Percentiles rank a stretch among this genome's conserved stretches.
Conservation (phyloP, 2,113 vertebrate species). For the Cheirogaleus medius region DNA sequence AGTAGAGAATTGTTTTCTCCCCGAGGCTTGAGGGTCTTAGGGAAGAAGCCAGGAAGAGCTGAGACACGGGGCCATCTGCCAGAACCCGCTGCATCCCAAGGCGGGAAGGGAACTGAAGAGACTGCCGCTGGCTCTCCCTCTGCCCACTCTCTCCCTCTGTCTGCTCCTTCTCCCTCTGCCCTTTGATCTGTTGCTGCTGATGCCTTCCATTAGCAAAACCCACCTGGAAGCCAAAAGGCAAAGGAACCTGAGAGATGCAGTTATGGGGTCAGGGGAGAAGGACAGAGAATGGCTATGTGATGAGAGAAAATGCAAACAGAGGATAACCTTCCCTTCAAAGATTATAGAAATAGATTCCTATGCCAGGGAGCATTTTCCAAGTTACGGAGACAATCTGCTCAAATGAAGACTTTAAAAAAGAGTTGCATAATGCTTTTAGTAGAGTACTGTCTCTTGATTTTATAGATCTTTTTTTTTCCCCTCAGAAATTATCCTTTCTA, state of each 20-base stretch:
- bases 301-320: neutral
- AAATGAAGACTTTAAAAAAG: neutral
- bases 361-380: neutral
- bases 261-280: neutral
- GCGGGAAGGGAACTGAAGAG: rapidly evolving
- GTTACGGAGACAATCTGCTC: neutral
- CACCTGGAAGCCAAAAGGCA: neutral
- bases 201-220: neutral
- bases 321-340: neutral
- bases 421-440: neutral
- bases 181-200: neutral
- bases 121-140: neutral
- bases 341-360: neutral
- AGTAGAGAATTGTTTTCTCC: neutral
- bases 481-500: constrained; percentile 45
- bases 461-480: neutral
- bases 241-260: neutral
- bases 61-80: rapidly evolving
- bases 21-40: rapidly evolving
- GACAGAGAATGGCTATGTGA: neutral
- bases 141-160: too few species aligned
- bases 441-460: neutral
- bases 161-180: neutral
- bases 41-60: neutral
- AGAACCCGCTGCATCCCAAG: neutral